Percentiles rank a stretch among this genome's conserved stretches.
Conservation (phyloP, 2,797 vertebrate species). For the Allochrocebus solatus region DNA sequence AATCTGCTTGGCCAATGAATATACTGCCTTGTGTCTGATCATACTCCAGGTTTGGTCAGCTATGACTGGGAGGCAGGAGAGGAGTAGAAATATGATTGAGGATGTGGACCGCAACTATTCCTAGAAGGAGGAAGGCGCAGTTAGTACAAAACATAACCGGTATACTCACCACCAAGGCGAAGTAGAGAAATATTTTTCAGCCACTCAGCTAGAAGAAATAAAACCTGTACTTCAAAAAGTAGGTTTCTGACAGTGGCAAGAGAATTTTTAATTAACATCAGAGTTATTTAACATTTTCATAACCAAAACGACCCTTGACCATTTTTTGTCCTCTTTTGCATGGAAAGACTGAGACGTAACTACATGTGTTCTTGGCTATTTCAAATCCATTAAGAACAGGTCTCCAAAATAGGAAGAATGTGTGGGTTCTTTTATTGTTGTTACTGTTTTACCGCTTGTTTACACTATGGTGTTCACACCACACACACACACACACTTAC, state of each 20-base stretch:
- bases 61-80: neutral
- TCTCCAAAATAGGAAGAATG: conserved; percentile 42
- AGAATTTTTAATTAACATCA: conserved; percentile 35
- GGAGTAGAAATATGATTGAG: neutral
- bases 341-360: conserved; percentile 15
- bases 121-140: neutral
- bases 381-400: conserved; percentile 24
- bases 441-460: conserved; percentile 3
- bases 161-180: neutral
- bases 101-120: neutral
- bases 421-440: conserved; percentile 40
- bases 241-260: conserved; percentile 23
- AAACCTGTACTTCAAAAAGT: conserved; percentile 3
- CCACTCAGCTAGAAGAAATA: conserved; percentile 5
- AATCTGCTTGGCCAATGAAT: neutral
- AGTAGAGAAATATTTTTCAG: conserved; percentile 5
- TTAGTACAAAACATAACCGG: neutral
- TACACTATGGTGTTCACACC: neutral
- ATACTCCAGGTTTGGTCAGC: neutral
- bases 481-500: neutral
- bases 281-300: conserved; percentile 36
- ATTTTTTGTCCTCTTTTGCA: neutral
- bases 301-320: conserved; percentile 34
- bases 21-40: neutral
- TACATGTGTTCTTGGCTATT: conserved; percentile 20